Percentiles rank a stretch among this genome's conserved stretches.
Evolutionary conservation across 1,140 invertebrate species (phyloP).

Genomic region (Tetragnatha versicolor): DNA sequence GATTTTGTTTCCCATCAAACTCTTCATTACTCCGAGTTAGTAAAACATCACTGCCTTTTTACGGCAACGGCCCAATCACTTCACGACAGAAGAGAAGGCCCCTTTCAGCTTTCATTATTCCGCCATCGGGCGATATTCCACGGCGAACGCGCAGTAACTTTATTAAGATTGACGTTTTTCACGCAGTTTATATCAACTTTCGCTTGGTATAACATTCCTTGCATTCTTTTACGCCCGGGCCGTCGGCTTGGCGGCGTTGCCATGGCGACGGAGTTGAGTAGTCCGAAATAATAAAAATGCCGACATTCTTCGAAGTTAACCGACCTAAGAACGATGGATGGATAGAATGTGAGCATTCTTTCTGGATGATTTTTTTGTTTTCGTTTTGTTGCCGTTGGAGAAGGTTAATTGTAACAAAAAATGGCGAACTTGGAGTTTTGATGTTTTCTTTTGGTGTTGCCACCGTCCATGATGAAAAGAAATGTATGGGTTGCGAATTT

Average conservation of each 20-base stretch:
- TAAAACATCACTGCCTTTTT: no score
- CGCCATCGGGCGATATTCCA: no score
- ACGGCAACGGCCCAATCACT: no score
- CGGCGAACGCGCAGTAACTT: background rate
- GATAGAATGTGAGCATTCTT: background rate
- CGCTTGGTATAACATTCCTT: conserved; percentile 14
- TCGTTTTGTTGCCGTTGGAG: background rate
- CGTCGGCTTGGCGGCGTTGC: background rate
- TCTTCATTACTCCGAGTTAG: no score
- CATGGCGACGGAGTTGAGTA: background rate
- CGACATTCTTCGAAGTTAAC: conserved; percentile 15
- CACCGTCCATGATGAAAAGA: no score
- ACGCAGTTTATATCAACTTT: background rate
- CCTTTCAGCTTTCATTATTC: background rate
- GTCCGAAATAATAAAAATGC: conserved; percentile 8
- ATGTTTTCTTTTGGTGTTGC: no score
- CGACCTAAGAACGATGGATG: background rate
- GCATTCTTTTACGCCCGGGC: background rate
- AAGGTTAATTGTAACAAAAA: conserved; percentile 1
- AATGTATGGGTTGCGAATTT: no score
- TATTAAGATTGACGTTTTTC: conserved; percentile 6
- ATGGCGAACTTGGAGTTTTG: no score
- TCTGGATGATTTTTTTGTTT: background rate
- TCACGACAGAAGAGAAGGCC: no score
- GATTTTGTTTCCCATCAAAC: no score